Evolutionary conservation across 2,797 vertebrate species (phyloP).

Genomic region (Sitta carolinensis): DNA sequence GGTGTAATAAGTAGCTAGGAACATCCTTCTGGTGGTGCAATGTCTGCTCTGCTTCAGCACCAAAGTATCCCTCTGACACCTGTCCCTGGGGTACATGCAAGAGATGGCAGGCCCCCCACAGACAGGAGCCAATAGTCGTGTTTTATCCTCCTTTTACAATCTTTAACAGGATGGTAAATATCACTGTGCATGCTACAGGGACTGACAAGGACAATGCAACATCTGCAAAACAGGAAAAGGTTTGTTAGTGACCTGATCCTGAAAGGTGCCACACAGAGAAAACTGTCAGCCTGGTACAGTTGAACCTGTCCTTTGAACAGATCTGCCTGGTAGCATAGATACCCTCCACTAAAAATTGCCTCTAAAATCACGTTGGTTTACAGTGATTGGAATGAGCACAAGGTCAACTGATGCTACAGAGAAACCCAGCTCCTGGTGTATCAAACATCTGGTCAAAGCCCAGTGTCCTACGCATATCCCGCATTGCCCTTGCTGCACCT

Average conservation of each 20-base stretch:
- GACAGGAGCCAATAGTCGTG: background rate
- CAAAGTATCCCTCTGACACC: background rate
- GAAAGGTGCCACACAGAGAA: background rate
- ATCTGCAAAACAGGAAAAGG: background rate
- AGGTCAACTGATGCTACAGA: background rate
- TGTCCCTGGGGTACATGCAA: background rate
- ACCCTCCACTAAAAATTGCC: background rate
- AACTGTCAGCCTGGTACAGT: background rate
- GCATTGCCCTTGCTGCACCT: background rate
- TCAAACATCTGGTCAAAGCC: background rate
- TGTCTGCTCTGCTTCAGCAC: background rate
- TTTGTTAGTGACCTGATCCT: background rate
- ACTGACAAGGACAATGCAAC: background rate
- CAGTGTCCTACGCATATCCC: accelerated
- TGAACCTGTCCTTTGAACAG: background rate
- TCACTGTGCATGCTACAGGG: background rate
- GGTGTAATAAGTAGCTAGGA: background rate
- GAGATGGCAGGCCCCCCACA: background rate
- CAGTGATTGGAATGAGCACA: background rate
- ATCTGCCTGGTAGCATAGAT: background rate
- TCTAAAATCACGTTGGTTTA: background rate
- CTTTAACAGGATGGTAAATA: background rate
- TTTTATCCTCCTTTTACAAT: background rate
- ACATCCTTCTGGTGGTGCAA: background rate
- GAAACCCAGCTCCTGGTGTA: background rate